phyloP scores from a whole-genome alignment of 2,113 vertebrate genomes.

The Clarias macrocephalus region DNA sequence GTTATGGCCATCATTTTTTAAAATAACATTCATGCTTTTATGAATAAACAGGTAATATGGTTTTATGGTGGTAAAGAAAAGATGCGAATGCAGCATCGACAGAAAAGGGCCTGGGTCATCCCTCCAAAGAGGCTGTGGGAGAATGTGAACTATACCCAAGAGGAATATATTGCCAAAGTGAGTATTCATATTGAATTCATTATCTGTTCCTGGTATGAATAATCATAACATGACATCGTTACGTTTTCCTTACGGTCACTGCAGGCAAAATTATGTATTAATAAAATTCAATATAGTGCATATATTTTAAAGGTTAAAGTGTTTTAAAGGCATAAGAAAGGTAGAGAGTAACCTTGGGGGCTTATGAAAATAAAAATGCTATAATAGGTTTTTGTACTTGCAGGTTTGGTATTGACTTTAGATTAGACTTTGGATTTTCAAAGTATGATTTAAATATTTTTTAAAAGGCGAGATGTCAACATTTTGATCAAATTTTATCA shows the following conservation, averaged over 20 bases:
- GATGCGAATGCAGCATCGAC: constrained; percentile 57
- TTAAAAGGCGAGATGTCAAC: no score
- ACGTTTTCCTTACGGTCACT: not conserved
- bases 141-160: constrained; percentile 76
- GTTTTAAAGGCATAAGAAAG: not conserved
- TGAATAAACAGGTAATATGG: not conserved
- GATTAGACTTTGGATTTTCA: not conserved
- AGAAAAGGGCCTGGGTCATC: constrained; percentile 84
- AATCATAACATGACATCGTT: not conserved
- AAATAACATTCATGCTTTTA: not conserved
- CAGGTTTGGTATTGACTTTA: not conserved
- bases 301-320: not conserved
- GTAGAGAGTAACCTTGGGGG: not conserved
- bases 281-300: not conserved
- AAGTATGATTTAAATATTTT: not conserved
- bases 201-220: not conserved
- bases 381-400: not conserved
- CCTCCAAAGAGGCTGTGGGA: constrained; percentile 76
- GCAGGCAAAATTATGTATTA: not conserved
- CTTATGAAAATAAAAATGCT: not conserved
- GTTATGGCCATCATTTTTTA: not conserved
- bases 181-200: constrained; percentile 17
- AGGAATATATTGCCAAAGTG: constrained; percentile 79
- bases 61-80: constrained; percentile 45
- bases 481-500: not conserved